Percentiles rank a stretch among this genome's conserved stretches.
Evolutionary conservation across 2,888 invertebrate genomes (phyloP).

Genomic region (Epinotia ramella): DNA sequence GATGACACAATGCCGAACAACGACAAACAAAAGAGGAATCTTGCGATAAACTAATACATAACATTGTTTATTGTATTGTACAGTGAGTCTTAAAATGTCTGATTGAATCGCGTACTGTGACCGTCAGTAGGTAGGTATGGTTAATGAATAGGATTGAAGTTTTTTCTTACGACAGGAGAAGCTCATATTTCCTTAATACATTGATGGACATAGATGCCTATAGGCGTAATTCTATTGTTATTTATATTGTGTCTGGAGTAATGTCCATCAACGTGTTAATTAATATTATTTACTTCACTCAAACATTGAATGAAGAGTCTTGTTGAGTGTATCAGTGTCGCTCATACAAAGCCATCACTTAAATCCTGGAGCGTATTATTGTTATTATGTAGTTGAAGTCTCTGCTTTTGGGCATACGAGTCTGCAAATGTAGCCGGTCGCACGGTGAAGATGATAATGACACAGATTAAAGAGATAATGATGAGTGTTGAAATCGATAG

Average conservation of each 20-base stretch:
- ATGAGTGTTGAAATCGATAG: constrained; percentile 14
- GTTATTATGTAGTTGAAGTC: constrained; percentile 18
- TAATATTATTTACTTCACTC: too few relatives aligned
- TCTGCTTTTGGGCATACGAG: constrained; percentile 11
- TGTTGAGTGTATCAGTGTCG: too few relatives aligned
- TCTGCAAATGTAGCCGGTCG: neutral
- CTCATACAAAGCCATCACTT: neutral
- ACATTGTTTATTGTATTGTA: neutral
- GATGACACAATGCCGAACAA: neutral
- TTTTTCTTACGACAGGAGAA: too few relatives aligned
- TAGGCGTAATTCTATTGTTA: too few relatives aligned
- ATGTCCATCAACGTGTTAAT: too few relatives aligned
- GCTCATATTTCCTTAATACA: too few relatives aligned
- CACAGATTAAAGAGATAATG: too few relatives aligned
- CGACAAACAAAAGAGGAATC: neutral
- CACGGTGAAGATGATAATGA: neutral
- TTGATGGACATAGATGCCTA: too few relatives aligned
- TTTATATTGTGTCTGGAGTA: too few relatives aligned
- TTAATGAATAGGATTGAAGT: too few relatives aligned
- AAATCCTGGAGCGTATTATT: constrained; percentile 5
- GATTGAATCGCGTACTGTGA: neutral
- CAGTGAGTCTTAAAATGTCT: neutral
- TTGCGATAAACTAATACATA: constrained; percentile 2
- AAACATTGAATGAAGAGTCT: too few relatives aligned
- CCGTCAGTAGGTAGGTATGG: too few relatives aligned